Percentiles rank a stretch among this genome's conserved stretches.
Evolutionary conservation across 1,140 invertebrate genomes (phyloP).

Genomic region (Coenobita brevimanus): DNA sequence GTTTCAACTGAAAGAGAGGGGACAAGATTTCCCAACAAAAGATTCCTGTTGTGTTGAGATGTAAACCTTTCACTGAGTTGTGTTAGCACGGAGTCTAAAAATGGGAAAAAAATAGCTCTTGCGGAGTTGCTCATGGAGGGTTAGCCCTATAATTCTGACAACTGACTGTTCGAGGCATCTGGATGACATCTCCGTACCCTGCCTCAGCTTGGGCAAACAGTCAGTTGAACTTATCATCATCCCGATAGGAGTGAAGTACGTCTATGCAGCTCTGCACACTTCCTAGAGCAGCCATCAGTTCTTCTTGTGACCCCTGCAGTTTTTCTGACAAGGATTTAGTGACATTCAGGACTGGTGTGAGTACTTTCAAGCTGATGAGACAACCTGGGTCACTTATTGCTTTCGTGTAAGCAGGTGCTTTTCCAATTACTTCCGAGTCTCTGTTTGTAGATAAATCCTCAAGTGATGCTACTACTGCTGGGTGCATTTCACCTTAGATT

Average conservation of each 20-base stretch:
- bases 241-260: neutral
- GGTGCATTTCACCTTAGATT: neutral
- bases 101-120: neutral
- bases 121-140: slow-evolving; percentile 12
- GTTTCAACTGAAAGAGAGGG: neutral
- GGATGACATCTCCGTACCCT: slow-evolving; percentile 13
- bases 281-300: slow-evolving; percentile 6
- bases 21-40: slow-evolving; percentile 8
- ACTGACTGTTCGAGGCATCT: slow-evolving; percentile 4
- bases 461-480: slow-evolving; percentile 5
- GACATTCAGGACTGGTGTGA: slow-evolving; percentile 3
- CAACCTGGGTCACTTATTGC: slow-evolving; percentile 3
- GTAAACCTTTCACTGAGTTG: slow-evolving; percentile 1
- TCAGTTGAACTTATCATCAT: neutral
- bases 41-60: neutral
- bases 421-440: neutral
- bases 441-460: slow-evolving; percentile 2
- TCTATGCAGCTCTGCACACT: slow-evolving; percentile 3
- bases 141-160: slow-evolving; percentile 4
- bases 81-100: slow-evolving; percentile 2
- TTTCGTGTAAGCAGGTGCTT: slow-evolving; percentile 3
- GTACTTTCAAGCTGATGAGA: slow-evolving; percentile 3
- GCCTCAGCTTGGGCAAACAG: neutral
- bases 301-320: slow-evolving; percentile 12
- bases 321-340: slow-evolving; percentile 12